Conservation (phyloP, 2,888 invertebrate genomes). For the Syrista parreyssii region DNA sequence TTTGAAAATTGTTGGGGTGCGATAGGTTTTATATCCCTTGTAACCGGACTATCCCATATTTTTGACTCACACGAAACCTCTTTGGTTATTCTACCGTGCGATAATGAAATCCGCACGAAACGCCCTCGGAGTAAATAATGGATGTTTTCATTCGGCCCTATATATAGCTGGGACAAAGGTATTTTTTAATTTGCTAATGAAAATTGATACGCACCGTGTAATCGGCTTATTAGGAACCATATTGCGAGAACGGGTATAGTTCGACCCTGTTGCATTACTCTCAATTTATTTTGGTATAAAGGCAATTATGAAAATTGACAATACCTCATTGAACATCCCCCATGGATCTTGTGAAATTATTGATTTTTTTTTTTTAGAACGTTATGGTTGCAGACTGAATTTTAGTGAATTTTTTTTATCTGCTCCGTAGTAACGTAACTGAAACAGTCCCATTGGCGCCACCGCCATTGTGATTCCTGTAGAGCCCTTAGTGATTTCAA, state of each 20-base stretch:
- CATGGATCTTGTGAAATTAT: background rate
- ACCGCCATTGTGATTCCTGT: background rate
- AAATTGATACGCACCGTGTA: constrained; percentile 14
- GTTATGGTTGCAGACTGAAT: background rate
- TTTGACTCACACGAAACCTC: constrained; percentile 4
- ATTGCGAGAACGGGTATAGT: background rate
- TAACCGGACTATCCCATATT: background rate
- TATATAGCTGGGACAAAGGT: constrained; percentile 3
- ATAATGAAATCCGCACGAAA: constrained; percentile 13
- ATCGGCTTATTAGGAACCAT: constrained; percentile 5
- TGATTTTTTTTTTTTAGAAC: background rate
- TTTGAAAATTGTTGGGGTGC: background rate
- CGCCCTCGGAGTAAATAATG: background rate
- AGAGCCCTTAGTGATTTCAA: background rate
- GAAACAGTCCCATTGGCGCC: background rate
- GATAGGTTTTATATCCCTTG: background rate
- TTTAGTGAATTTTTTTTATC: background rate
- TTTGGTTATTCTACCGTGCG: constrained; percentile 6
- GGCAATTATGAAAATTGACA: constrained; percentile 6
- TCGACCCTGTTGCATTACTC: background rate
- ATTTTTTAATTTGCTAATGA: constrained; percentile 17
- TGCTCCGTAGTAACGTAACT: background rate
- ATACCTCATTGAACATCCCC: background rate
- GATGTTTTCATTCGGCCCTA: constrained; percentile 2
- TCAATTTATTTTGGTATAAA: background rate